These are phyloP conservation scores for Lasioglossum malachurum DNA, from an alignment of 2,888 invertebrate species.

Conservation along the genomic window DNA sequence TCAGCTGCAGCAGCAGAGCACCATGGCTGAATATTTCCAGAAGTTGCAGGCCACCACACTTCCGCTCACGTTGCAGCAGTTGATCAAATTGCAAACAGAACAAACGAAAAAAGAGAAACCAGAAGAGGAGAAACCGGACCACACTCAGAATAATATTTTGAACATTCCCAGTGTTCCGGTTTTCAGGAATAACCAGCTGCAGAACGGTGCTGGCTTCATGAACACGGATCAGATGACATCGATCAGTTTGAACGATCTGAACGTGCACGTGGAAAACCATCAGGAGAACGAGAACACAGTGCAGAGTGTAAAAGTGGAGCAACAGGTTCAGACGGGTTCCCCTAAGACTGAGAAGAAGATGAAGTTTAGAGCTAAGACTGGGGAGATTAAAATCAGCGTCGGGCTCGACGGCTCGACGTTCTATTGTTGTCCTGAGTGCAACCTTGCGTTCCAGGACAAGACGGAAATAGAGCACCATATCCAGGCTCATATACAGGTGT, in stretches of 20 bases:
- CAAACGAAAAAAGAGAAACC: slow-evolving; percentile 79
- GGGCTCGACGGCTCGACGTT: slow-evolving; percentile 84
- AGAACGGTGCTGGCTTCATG: slow-evolving; percentile 77
- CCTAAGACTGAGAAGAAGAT: slow-evolving; percentile 81
- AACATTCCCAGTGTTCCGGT: slow-evolving; percentile 83
- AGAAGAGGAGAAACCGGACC: slow-evolving; percentile 77
- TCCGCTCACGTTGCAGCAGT: slow-evolving; percentile 82
- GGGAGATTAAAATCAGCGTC: slow-evolving; percentile 83
- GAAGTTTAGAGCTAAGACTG: slow-evolving; percentile 84
- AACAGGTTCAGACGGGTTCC: slow-evolving; percentile 77
- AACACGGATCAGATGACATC: slow-evolving; percentile 78
- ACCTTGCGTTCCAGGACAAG: slow-evolving; percentile 84
- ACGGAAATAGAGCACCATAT: slow-evolving; percentile 85
- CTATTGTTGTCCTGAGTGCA: slow-evolving; percentile 85
- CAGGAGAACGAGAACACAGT: slow-evolving; percentile 71
- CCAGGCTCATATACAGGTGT: slow-evolving; percentile 82
- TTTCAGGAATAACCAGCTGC: slow-evolving; percentile 78
- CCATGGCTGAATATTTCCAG: slow-evolving; percentile 83
- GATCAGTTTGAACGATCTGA: slow-evolving; percentile 80
- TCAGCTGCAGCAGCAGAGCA: slow-evolving; percentile 80
- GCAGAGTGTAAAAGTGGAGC: slow-evolving; percentile 71
- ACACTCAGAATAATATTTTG: slow-evolving; percentile 80
- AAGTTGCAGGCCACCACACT: slow-evolving; percentile 82
- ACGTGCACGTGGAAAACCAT: slow-evolving; percentile 77
- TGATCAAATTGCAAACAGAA: slow-evolving; percentile 81